A percentile compares a stretch with the other conserved stretches of the same genome.
phyloP scores from a whole-genome alignment of 2,113 vertebrate genomes.

The Daphoenositta chrysoptera region DNA sequence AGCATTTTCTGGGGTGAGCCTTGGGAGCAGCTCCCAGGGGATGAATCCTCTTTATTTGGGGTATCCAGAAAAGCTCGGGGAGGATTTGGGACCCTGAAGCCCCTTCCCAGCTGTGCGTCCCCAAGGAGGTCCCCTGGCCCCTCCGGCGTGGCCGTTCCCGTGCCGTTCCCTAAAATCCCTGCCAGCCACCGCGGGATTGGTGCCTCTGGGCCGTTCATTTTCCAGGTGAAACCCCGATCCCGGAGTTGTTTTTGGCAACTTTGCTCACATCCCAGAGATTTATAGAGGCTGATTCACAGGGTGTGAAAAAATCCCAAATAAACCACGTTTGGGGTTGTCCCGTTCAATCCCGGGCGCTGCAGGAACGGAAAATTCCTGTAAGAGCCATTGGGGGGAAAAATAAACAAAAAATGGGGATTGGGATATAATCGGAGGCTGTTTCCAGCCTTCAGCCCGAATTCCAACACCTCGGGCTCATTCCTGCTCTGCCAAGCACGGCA shows the following conservation, averaged over 20 bases:
- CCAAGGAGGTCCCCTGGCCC: not conserved
- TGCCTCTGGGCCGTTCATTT: not conserved
- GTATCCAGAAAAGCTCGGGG: not conserved
- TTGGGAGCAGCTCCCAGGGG: not conserved
- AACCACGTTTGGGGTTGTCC: not conserved
- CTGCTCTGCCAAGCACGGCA: not conserved
- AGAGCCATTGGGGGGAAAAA: accelerated
- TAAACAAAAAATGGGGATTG: not conserved
- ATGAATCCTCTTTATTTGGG: not conserved
- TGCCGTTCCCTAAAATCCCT: not conserved
- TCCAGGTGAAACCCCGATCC: not conserved
- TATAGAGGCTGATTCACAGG: not conserved
- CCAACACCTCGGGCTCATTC: not conserved
- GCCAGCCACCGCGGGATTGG: accelerated
- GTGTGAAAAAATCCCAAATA: not conserved
- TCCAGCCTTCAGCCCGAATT: not conserved
- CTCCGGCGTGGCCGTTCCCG: not conserved
- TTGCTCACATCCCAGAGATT: not conserved
- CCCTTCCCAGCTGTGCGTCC: not conserved
- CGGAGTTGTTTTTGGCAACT: not conserved
- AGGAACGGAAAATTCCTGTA: not conserved
- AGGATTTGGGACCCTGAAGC: not conserved
- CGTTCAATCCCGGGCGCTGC: not conserved
- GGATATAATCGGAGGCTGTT: slow-evolving; percentile 7
- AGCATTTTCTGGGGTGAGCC: not conserved